Percentiles rank a stretch among this genome's conserved stretches.
Conservation (phyloP, 2,113 vertebrate species). For the Capricornis sumatraensis region DNA sequence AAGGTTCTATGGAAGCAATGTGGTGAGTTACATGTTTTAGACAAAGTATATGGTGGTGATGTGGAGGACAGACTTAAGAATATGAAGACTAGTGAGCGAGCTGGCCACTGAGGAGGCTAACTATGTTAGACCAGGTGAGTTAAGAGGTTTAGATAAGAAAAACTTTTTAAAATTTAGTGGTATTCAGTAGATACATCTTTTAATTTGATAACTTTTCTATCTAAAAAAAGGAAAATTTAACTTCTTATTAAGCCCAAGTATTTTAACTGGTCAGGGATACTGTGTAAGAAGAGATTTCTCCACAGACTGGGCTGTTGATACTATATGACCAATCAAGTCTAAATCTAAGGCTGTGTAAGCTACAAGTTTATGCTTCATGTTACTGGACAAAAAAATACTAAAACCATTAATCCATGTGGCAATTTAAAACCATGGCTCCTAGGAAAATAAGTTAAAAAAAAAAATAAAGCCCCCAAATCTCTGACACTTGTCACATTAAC, state of each 20-base stretch:
- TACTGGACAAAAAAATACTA: not conserved
- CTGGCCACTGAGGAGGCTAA: not conserved
- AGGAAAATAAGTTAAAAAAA: not conserved
- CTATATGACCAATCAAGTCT: not conserved
- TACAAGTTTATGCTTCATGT: not conserved
- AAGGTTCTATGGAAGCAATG: conserved; percentile 10
- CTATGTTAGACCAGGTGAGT: not conserved
- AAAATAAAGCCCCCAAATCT: not conserved
- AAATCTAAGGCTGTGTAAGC: not conserved
- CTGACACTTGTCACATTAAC: not conserved
- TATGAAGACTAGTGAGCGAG: conserved; percentile 5
- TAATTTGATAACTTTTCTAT: not conserved
- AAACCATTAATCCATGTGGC: not conserved
- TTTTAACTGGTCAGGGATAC: not conserved
- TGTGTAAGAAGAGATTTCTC: not conserved
- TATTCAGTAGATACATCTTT: not conserved
- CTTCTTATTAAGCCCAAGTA: not conserved
- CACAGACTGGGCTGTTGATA: not conserved
- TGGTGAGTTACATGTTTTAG: not conserved
- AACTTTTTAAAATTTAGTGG: conserved; percentile 3
- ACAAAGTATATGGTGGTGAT: not conserved
- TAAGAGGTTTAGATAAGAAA: not conserved
- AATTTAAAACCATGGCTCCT: not conserved
- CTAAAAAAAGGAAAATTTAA: not conserved
- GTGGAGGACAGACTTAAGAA: not conserved